A percentile compares a stretch with the other conserved stretches of the same genome.
Evolutionary conservation across 1,140 invertebrate species (phyloP).

Genomic region (Augochlora pura): DNA sequence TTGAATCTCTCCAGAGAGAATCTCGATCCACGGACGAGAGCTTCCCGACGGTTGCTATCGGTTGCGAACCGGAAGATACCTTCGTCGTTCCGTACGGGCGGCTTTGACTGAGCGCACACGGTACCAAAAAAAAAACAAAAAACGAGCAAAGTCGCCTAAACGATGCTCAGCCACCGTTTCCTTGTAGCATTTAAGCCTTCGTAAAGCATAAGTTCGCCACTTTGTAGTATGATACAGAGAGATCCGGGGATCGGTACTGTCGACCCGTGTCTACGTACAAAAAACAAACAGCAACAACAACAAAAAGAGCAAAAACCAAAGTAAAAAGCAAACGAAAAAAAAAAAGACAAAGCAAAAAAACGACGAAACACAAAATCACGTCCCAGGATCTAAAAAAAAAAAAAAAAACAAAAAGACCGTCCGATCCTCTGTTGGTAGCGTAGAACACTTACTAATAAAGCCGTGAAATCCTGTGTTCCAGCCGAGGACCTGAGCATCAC

Average conservation of each 20-base stretch:
- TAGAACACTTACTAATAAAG: conserved; percentile 68
- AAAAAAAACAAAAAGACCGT: neutral
- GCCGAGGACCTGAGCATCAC: conserved; percentile 86
- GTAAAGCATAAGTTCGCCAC: conserved; percentile 22
- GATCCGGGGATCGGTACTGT: conserved; percentile 36
- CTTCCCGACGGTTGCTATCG: neutral
- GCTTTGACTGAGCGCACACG: conserved; percentile 10
- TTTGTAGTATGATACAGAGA: neutral
- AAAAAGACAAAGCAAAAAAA: neutral
- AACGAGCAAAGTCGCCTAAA: neutral
- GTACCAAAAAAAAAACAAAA: neutral
- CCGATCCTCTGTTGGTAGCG: conserved; percentile 17
- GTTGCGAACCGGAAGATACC: neutral
- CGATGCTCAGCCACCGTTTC: neutral
- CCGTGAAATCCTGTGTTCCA: conserved; percentile 76
- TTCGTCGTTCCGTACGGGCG: neutral
- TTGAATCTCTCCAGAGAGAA: too few relatives aligned
- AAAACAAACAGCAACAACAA: neutral
- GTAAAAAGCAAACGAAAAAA: neutral
- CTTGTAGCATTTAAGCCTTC: conserved; percentile 41
- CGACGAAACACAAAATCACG: neutral
- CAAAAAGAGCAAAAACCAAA: conserved; percentile 19
- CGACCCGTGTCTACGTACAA: conserved; percentile 18
- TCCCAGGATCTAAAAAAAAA: conserved; percentile 11
- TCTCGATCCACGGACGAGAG: too few relatives aligned